Percentiles rank a stretch among this genome's conserved stretches.
Conservation (phyloP, 2,113 vertebrate genomes). For the Hirundichthys speculiger region DNA sequence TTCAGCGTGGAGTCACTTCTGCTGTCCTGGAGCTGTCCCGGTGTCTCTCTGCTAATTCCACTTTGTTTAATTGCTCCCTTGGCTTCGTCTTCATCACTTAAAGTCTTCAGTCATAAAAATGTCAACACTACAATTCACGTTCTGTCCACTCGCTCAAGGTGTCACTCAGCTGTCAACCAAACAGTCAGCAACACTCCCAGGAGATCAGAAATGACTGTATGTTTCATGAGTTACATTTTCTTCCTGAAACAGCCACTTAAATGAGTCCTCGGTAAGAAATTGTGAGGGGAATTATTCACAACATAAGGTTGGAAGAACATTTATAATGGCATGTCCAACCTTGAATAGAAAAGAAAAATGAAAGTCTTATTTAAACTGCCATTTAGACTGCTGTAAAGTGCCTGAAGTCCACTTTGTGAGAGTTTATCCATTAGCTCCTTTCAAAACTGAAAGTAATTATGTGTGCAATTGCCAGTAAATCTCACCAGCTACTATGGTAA, state of each 20-base stretch:
- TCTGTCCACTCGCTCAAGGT: constrained; percentile 38
- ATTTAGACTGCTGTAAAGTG: too few species aligned
- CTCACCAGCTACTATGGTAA: constrained; percentile 6
- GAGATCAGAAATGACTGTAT: constrained; percentile 29
- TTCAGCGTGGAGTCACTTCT: background rate
- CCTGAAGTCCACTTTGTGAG: too few species aligned
- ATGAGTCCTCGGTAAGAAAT: too few species aligned
- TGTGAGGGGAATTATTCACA: too few species aligned
- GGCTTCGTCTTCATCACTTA: constrained; percentile 27
- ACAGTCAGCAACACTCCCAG: constrained; percentile 52
- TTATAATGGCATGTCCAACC: too few species aligned
- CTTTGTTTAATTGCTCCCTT: constrained; percentile 49
- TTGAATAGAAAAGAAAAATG: too few species aligned
- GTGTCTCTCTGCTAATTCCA: constrained; percentile 38
- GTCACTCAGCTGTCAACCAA: constrained; percentile 52
- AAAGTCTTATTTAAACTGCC: too few species aligned
- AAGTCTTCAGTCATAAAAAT: constrained; percentile 46
- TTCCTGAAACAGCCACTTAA: constrained; percentile 48
- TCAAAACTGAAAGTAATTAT: background rate
- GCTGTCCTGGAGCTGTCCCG: constrained; percentile 7
- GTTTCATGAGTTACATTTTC: too few species aligned
- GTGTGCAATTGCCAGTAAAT: background rate
- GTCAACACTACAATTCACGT: constrained; percentile 39
- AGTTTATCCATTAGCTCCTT: too few species aligned
- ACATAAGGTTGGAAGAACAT: too few species aligned